A percentile compares a stretch with the other conserved stretches of the same genome.
These are phyloP conservation scores for rabbit (Oryctolagus cuniculus) DNA, from an alignment of 2,113 vertebrate genomes.

Conservation along the genomic window mOryCun1.1 NC_091435.1:115574501-115575000, in stretches of 20 bases:
- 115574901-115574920: neutral
- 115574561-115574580: neutral
- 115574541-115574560: neutral
- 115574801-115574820: neutral
- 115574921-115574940: neutral
- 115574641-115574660: neutral
- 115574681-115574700: neutral
- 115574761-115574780: neutral
- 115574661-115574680: neutral
- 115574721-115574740: neutral
- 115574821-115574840: neutral
- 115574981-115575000: neutral
- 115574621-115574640: neutral
- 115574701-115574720: neutral
- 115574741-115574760: neutral
- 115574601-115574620: neutral
- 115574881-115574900: neutral
- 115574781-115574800: neutral
- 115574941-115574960: neutral
- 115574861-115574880: neutral
- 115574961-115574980: neutral
- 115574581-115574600: neutral
- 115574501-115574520: neutral
- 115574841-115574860: neutral
- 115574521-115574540: neutral